Conservation (phyloP, 2,797 vertebrate genomes). For the Carduelis carduelis region DNA sequence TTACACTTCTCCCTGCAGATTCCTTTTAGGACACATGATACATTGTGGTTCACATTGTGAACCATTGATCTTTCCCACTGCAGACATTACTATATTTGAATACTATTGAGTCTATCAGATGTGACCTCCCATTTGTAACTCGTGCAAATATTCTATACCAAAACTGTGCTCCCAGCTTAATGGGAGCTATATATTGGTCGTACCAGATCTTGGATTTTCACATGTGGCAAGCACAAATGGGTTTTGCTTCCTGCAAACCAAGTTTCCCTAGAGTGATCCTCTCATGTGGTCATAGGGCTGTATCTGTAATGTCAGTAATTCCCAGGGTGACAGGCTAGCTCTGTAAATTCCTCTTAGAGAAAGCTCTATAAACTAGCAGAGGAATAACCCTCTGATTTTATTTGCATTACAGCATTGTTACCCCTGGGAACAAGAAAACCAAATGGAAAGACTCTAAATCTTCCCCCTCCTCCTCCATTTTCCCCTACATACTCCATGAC, state of each 20-base stretch:
- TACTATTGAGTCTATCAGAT: not conserved
- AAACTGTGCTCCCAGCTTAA: not conserved
- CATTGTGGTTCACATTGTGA: not conserved
- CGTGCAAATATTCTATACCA: not conserved
- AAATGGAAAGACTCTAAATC: conserved; percentile 66
- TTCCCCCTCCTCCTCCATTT: conserved; percentile 58
- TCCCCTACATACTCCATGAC: conserved; percentile 91
- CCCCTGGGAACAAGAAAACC: conserved; percentile 72
- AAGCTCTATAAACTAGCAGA: not conserved
- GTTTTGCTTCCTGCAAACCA: not conserved
- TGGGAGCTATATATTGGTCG: not conserved
- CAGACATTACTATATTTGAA: not conserved
- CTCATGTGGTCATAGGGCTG: not conserved
- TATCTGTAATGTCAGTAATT: not conserved
- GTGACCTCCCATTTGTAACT: not conserved
- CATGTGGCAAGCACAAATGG: not conserved
- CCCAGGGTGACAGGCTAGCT: not conserved
- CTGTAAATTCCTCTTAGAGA: not conserved
- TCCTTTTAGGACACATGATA: not conserved
- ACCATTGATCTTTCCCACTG: not conserved
- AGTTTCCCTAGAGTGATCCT: not conserved
- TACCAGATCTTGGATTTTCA: not conserved
- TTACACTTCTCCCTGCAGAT: not conserved
- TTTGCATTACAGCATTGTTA: conserved; percentile 66
- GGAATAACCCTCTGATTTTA: conserved; percentile 1